A percentile compares a stretch with the other conserved stretches of the same genome.
These are phyloP conservation scores for Agrotis ipsilon DNA, from an alignment of 2,888 invertebrate species.

Conservation along the genomic window DNA sequence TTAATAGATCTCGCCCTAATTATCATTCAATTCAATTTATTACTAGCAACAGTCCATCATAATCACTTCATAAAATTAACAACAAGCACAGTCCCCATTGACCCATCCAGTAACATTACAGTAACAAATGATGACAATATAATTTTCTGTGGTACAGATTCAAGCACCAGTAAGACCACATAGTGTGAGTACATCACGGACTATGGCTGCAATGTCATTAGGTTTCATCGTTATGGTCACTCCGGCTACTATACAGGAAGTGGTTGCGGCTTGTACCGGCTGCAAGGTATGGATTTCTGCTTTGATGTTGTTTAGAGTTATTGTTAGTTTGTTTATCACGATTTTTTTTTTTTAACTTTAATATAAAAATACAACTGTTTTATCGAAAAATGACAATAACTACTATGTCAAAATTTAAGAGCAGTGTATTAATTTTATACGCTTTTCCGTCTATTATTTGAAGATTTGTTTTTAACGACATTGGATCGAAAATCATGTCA, in stretches of 20 bases:
- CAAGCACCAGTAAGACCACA: constrained; percentile 92
- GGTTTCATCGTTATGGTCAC: constrained; percentile 98
- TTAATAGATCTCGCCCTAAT: too few relatives aligned
- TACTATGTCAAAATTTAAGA: background rate
- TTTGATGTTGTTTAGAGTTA: constrained; percentile 28
- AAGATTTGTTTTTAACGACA: too few relatives aligned
- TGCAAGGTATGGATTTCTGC: constrained; percentile 91
- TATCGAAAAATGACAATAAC: background rate
- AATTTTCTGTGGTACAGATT: constrained; percentile 69
- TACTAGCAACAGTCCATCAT: background rate
- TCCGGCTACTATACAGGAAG: constrained; percentile 97
- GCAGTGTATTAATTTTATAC: too few relatives aligned
- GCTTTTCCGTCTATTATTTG: too few relatives aligned
- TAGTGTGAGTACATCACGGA: constrained; percentile 95
- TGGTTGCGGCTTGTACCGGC: constrained; percentile 97
- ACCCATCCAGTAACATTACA: constrained; percentile 2
- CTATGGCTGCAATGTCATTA: constrained; percentile 97
- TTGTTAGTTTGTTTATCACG: background rate
- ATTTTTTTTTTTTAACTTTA: background rate
- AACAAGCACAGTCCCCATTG: background rate
- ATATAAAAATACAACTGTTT: background rate
- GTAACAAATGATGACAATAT: constrained; percentile 25
- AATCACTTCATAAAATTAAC: background rate
- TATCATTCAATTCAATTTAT: background rate
- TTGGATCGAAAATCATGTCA: too few relatives aligned